A percentile compares a stretch with the other conserved stretches of the same genome.
These are phyloP conservation scores for Macroramphosus scolopax DNA, from an alignment of 2,797 vertebrate species.

Conservation along the genomic window DNA sequence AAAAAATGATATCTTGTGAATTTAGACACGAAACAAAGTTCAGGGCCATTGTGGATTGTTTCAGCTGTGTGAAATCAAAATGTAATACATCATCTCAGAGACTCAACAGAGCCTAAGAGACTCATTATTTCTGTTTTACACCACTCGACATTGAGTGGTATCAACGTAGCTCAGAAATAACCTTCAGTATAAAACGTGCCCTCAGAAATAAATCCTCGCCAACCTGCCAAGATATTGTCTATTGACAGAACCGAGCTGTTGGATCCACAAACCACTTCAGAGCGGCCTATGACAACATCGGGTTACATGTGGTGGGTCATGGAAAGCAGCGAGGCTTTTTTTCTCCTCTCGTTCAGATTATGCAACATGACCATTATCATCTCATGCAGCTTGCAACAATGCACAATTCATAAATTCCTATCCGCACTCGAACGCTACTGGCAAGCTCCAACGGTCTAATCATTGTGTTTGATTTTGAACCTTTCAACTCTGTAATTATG, in stretches of 20 bases:
- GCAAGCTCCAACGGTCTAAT: slow-evolving; percentile 69
- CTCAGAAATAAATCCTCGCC: slow-evolving; percentile 20
- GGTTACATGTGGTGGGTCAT: neutral
- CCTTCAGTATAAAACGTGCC: slow-evolving; percentile 25
- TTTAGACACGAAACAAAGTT: slow-evolving; percentile 54
- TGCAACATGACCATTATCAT: too few relatives aligned
- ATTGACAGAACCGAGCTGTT: slow-evolving; percentile 17
- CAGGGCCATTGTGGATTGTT: slow-evolving; percentile 57
- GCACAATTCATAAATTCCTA: slow-evolving; percentile 47
- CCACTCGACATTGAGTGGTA: slow-evolving; percentile 40
- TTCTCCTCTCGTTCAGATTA: too few relatives aligned
- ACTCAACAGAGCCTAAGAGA: slow-evolving; percentile 56
- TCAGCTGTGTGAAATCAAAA: slow-evolving; percentile 63
- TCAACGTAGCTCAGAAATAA: slow-evolving; percentile 40
- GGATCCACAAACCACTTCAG: slow-evolving; percentile 17
- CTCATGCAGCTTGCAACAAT: slow-evolving; percentile 52
- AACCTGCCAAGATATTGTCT: slow-evolving; percentile 15
- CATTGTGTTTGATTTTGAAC: slow-evolving; percentile 76
- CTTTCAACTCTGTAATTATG: slow-evolving; percentile 74
- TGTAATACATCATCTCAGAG: slow-evolving; percentile 46
- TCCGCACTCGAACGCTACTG: slow-evolving; percentile 52
- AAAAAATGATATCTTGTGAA: slow-evolving; percentile 52
- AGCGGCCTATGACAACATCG: slow-evolving; percentile 17
- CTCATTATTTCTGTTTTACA: slow-evolving; percentile 67
- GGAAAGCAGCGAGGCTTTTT: too few relatives aligned